Base-by-base conservation (phyloP, 2,797 vertebrate species). In the Bovichtus variegatus region DNA sequence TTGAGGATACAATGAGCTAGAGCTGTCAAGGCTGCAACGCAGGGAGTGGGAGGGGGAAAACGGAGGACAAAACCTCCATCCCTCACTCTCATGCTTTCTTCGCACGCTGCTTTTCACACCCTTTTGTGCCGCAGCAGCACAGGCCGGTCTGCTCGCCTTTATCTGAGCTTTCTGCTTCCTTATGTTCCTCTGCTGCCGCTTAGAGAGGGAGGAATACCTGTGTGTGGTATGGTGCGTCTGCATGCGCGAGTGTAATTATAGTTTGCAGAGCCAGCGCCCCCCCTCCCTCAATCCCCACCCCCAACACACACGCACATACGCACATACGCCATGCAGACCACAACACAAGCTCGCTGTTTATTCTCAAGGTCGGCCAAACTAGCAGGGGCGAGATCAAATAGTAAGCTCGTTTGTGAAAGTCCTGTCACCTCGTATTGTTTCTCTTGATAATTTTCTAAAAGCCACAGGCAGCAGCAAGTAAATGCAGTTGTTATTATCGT, bases 331-430 rank as follows among this genome's bases (percentile, higher is more conserved):
- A 47, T 38, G 34, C 74, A 63, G 61, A 57, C 63, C 67, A 63
- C 71, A 53, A 59, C 76, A 71, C 63, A 2, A 53, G 71, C 88
- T 83, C 54, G 59, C 86, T 80, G 82, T 68, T 87, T 76, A 61
- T 86, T 43, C 78, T 89, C 85, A 90, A 93, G 92, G 92, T 92
- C 80, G 63, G 58, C 60, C 53, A 46, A 85, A 69, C 69, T 47
- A 70, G 58, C 90, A 80, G 71, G 59, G 78, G 78, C 64, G 75
- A 77, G 75, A 88, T 73, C 71, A 61, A 69, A 88, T 83, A 86
- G 90, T 90, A 78, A 86, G 81, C 84, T 44, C 80, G 87, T 90
- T 90, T 78, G 74, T 67, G 58, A 38, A 76, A 76, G 62, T 67
- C 60, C 7, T 43, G 79, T 78, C 87, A 64, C 51, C 74, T 74